Evolutionary conservation across 2,888 invertebrate genomes (phyloP).

Genomic region (Candidula unifasciata): DNA sequence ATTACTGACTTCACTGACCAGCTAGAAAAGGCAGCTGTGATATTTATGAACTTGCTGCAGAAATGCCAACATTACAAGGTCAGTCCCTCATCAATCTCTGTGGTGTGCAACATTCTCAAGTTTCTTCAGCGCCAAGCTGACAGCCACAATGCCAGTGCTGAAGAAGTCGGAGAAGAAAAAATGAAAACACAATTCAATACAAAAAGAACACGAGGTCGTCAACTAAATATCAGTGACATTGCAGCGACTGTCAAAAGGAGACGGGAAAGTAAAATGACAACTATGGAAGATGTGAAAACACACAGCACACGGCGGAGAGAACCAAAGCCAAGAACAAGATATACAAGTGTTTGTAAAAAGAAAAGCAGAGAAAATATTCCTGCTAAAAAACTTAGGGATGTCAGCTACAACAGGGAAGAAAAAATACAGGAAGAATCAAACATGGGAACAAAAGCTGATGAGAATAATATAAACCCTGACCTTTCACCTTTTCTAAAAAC

Average conservation of each 20-base stretch:
- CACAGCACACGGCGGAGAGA: not conserved
- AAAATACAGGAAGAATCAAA: not conserved
- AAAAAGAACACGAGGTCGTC: not conserved
- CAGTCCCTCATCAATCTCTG: not conserved
- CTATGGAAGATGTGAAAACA: not conserved
- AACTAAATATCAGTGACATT: not conserved
- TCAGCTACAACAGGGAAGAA: not conserved
- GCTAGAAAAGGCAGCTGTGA: constrained; percentile 23
- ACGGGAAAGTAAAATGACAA: not conserved
- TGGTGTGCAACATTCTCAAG: not conserved
- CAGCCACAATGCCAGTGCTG: not conserved
- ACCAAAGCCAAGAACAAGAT: not conserved
- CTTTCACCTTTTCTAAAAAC: not conserved
- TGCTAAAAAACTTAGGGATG: not conserved
- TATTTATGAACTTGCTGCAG: constrained; percentile 23
- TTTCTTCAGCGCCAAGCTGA: not conserved
- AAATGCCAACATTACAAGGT: not conserved
- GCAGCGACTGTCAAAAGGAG: constrained; percentile 15
- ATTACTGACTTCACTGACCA: not conserved
- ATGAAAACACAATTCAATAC: not conserved
- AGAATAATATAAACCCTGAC: not conserved
- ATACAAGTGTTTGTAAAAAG: not conserved
- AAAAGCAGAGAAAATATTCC: not conserved
- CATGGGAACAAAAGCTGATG: not conserved
- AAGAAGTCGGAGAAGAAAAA: not conserved